These are phyloP conservation scores for Polyergus mexicanus DNA, from an alignment of 1,140 invertebrate genomes.

Conservation along the genomic window DNA sequence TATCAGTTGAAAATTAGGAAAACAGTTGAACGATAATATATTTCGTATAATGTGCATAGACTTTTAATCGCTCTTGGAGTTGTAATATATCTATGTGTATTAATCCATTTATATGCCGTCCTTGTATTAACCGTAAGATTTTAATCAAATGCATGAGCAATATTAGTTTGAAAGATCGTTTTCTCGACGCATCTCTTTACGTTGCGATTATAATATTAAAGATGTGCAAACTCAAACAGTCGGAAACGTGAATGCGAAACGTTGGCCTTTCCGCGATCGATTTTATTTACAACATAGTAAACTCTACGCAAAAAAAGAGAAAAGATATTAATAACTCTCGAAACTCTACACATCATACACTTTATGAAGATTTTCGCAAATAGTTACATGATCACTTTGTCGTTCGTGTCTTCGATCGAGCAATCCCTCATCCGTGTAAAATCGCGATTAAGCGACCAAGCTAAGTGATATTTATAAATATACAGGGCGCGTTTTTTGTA, in stretches of 20 bases:
- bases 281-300: slow-evolving; percentile 4
- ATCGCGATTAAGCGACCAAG: slow-evolving; percentile 45
- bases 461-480: slow-evolving; percentile 39
- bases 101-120: slow-evolving; percentile 69
- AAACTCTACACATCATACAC: neutral
- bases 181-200: slow-evolving; percentile 1
- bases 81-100: slow-evolving; percentile 18
- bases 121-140: slow-evolving; percentile 66
- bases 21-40: too few relatives aligned
- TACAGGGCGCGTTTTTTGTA: slow-evolving; percentile 66
- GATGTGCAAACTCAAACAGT: neutral
- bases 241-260: neutral
- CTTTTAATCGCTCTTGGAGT: neutral
- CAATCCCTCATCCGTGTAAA: slow-evolving; percentile 33
- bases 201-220: slow-evolving; percentile 11
- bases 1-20: too few relatives aligned
- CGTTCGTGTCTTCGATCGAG: slow-evolving; percentile 8
- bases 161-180: slow-evolving; percentile 36
- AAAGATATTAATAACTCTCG: neutral
- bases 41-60: too few relatives aligned
- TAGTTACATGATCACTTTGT: neutral
- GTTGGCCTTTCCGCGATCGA: neutral
- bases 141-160: slow-evolving; percentile 27
- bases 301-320: neutral
- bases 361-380: slow-evolving; percentile 6